Evolutionary conservation across 2,888 invertebrate genomes (phyloP).

Genomic region (Dryomyza anilis): DNA sequence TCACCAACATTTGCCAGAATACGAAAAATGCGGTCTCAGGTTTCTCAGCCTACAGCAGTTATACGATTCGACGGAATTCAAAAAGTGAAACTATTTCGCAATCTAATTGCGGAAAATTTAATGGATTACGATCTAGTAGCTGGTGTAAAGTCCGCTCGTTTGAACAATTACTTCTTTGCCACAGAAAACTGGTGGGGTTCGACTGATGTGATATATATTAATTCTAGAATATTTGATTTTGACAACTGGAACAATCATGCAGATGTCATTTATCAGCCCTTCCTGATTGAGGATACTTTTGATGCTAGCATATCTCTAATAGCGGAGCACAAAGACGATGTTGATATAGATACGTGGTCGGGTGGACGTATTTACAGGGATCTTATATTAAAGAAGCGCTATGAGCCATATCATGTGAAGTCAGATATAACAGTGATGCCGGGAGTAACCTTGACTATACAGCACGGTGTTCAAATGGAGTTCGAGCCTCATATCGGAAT

Average conservation of each 20-base stretch:
- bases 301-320: conserved; percentile 77
- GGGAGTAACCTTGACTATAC: conserved; percentile 81
- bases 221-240: conserved; percentile 90
- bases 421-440: conserved; percentile 98
- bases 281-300: conserved; percentile 76
- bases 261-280: conserved; percentile 88
- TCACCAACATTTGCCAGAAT: conserved; percentile 33
- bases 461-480: conserved; percentile 88
- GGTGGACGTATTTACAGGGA: conserved; percentile 78
- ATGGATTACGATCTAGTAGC: conserved; percentile 91
- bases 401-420: conserved; percentile 77
- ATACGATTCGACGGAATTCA: conserved; percentile 94
- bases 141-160: conserved; percentile 85
- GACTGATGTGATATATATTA: conserved; percentile 73
- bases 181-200: conserved; percentile 98
- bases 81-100: conserved; percentile 87
- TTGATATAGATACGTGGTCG: conserved; percentile 69
- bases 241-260: conserved; percentile 99
- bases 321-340: conserved; percentile 57
- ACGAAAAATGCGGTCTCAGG: conserved; percentile 38
- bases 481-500: conserved; percentile 96
- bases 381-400: conserved; percentile 68
- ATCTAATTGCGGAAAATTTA: conserved; percentile 83
- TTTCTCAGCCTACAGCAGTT: conserved; percentile 73
- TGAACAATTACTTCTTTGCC: conserved; percentile 86